Evolutionary conservation across 1,140 invertebrate species (phyloP), one percentile per base, ranked within the genome.

Genomic region (Phthorimaea operculella): DNA sequence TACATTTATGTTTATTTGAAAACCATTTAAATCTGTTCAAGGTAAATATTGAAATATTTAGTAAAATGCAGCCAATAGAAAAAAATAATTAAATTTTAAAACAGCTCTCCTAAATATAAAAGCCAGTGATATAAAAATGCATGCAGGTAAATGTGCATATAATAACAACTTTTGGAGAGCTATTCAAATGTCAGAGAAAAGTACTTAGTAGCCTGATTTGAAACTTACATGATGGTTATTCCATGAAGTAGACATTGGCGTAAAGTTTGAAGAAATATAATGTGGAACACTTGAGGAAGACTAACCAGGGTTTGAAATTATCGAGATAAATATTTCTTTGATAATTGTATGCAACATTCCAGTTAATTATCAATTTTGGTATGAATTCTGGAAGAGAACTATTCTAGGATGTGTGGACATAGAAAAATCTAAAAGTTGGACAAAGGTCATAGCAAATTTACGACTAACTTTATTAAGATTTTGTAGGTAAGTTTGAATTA

Each of bases 121-220:
- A 78, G 78, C 76, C 66, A 59, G 72, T 72, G 68, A 69, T 66
- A 72, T 76, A 67, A 78, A 67, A 78, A 72, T 79, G 75, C 76
- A 79, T 76, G 76, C 76, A 75, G 74, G 66, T 77, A 74, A 78
- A 76, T 65, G 76, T 81, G 76, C 72, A 70, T 59, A 76, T 76
- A 39, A 47, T 68, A 76, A 72, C 66, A 71, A 70, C 63, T 67
- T 60, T 58, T 49, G 62, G 72, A 76, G 71, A 76, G 71, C 68
- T 68, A 63, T 61, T 52, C 54, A 63, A 59, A 45, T 64, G 60
- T 57, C 28, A 64, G 60, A 60, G 28, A 62, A 60, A 42, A n/a
- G 6, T 45, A 47, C 11, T 42, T n/a, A 42, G 2, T 42, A 4
- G 3, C 14, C 3, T 42, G 14, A 4, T 42, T 42, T 11, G 9